phyloP scores from a whole-genome alignment of 2,888 invertebrate species.

The Andrena fulva region DNA sequence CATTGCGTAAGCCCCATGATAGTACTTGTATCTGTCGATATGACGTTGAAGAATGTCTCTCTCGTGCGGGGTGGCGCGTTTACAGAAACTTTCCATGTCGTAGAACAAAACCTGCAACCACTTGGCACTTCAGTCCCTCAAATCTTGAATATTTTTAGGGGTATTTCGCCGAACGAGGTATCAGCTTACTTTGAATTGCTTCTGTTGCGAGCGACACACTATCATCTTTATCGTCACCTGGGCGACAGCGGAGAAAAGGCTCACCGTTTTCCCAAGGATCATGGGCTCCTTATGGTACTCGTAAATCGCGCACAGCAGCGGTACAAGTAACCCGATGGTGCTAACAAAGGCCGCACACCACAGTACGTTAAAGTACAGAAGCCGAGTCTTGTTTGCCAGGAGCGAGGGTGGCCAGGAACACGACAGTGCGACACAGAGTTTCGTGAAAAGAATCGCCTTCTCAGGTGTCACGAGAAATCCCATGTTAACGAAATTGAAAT shows the following conservation, averaged over 20 bases:
- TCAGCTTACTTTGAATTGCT: slow-evolving; percentile 57
- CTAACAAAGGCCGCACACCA: slow-evolving; percentile 15
- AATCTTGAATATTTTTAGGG: not conserved
- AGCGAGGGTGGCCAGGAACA: slow-evolving; percentile 65
- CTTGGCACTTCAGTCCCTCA: not conserved
- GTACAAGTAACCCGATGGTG: slow-evolving; percentile 23
- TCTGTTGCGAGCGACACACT: slow-evolving; percentile 50
- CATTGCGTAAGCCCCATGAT: slow-evolving; percentile 64
- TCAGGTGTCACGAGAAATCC: slow-evolving; percentile 18
- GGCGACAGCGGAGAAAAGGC: slow-evolving; percentile 49
- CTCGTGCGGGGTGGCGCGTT: slow-evolving; percentile 41
- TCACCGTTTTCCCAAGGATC: slow-evolving; percentile 60
- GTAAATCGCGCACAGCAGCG: slow-evolving; percentile 26
- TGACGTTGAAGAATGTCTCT: slow-evolving; percentile 38
- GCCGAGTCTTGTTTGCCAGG: not conserved
- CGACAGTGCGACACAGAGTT: slow-evolving; percentile 52
- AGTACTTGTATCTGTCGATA: slow-evolving; percentile 64
- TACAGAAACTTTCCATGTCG: slow-evolving; percentile 67
- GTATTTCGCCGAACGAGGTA: too few species aligned
- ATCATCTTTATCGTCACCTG: slow-evolving; percentile 64
- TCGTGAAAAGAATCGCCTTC: slow-evolving; percentile 63
- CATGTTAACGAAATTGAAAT: not conserved
- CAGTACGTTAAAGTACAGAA: not conserved
- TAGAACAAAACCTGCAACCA: slow-evolving; percentile 54
- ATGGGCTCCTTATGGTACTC: slow-evolving; percentile 37